A percentile compares a stretch with the other conserved stretches of the same genome.
Conservation (phyloP, 1,140 invertebrate species). For the Ceratosolen fusciceps region DNA sequence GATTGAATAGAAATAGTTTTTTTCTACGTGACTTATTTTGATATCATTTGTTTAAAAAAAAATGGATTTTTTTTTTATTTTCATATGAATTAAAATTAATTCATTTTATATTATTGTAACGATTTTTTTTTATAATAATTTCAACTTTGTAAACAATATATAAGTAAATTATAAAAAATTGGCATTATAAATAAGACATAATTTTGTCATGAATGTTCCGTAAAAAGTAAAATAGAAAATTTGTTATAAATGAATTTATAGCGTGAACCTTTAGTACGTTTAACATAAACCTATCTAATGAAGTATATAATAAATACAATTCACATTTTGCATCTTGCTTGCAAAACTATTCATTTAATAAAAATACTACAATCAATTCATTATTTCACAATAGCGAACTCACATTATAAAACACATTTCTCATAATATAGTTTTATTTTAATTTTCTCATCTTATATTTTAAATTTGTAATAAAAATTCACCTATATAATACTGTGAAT, state of each 20-base stretch:
- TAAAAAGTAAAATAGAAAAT: slow-evolving; percentile 5
- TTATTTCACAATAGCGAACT: slow-evolving; percentile 48
- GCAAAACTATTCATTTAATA: slow-evolving; percentile 53
- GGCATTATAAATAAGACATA: background rate
- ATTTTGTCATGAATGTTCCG: background rate
- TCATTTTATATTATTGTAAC: slow-evolving; percentile 1
- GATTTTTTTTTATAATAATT: background rate
- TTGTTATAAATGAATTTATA: background rate
- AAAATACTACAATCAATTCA: slow-evolving; percentile 52
- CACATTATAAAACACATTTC: slow-evolving; percentile 54
- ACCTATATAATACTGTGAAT: slow-evolving; percentile 56
- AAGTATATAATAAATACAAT: slow-evolving; percentile 43
- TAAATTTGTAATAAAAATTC: slow-evolving; percentile 50
- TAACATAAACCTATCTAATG: slow-evolving; percentile 37
- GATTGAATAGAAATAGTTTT: background rate
- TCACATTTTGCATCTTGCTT: slow-evolving; percentile 43
- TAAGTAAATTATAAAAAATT: background rate
- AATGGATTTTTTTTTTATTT: background rate
- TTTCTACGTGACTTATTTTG: background rate
- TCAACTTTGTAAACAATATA: slow-evolving; percentile 16
- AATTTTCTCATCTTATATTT: slow-evolving; percentile 47
- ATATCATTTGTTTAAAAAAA: background rate
- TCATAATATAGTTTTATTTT: slow-evolving; percentile 48
- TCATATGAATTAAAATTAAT: background rate
- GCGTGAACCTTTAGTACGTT: slow-evolving; percentile 7